A percentile compares a stretch with the other conserved stretches of the same genome.
These are phyloP conservation scores for Gortyna flavago DNA, from an alignment of 2,888 invertebrate species.

Conservation along the genomic window DNA sequence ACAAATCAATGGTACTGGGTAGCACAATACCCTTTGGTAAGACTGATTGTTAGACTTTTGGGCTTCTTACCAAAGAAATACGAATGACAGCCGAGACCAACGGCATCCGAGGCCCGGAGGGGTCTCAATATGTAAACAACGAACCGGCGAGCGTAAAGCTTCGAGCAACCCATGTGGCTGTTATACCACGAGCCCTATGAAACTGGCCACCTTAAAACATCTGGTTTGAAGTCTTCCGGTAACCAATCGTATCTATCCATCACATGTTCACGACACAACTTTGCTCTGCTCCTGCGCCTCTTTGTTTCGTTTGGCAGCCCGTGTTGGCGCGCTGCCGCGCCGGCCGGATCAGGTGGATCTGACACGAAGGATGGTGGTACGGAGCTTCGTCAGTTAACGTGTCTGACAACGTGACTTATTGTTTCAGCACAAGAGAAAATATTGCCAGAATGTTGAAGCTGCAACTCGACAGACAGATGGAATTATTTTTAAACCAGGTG, in stretches of 20 bases:
- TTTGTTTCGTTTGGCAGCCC: slow-evolving; percentile 58
- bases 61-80: background rate
- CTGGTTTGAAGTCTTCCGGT: background rate
- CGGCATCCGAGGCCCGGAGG: background rate
- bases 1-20: background rate
- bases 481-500: slow-evolving; percentile 56
- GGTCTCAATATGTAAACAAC: too few species aligned
- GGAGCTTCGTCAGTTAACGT: slow-evolving; percentile 20
- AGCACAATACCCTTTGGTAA: background rate
- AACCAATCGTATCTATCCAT: background rate
- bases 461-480: slow-evolving; percentile 16
- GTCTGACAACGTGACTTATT: slow-evolving; percentile 57
- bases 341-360: slow-evolving; percentile 49
- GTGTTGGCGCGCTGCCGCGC: slow-evolving; percentile 65
- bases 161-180: background rate
- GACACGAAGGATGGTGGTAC: slow-evolving; percentile 20
- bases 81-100: background rate
- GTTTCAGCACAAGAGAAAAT: slow-evolving; percentile 43
- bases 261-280: background rate
- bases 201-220: background rate
- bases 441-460: slow-evolving; percentile 59
- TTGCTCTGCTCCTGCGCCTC: slow-evolving; percentile 16
- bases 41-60: background rate
- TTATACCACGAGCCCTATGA: background rate
- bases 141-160: background rate